Evolutionary conservation across 2,113 vertebrate genomes (phyloP), one percentile per base, ranked within the genome.

Genomic region (Channa argus): DNA sequence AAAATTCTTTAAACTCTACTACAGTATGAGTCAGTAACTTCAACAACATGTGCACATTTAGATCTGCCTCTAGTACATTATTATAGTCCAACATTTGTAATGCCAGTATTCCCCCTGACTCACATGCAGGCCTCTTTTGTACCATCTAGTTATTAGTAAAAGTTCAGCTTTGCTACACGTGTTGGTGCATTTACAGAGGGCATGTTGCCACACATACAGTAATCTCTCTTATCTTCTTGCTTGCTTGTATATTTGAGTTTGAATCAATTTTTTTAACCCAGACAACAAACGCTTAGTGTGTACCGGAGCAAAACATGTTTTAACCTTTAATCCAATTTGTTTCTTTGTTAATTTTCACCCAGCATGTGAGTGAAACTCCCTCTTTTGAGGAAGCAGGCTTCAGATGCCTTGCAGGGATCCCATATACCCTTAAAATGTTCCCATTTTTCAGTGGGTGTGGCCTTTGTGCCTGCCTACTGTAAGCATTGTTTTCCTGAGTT

Each of bases 321-420:
- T 36, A 55, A 64, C 70, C 80, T 78, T 49, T 11, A 66, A 43
- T 81, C 64, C 52, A 45, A 43, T 80, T 83, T 0, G 36, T 54
- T 73, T 83, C 54, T 75, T 81, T 89, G 63, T 80, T 71, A 1
- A 74, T 33, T 39, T 66, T 77, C 34, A 53, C 38, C 78, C 7
- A 0, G 63, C 66, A 63, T 77, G 71, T 63, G 66, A 80, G 61
- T 82, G 79, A 87, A 80, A 86, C 82, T 73, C 60, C 33, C 24
- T 67, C 38, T 36, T 74, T 36, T 71, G 2, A 74, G 46, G 47
- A 85, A 62, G 45, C 39, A 55, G 43, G 64, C 80, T 47, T 64
- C 50, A 13, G 45, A 4, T 77, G 43, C 74, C 72, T 66, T 65
- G 58, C 64, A 71, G 76, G 45, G 52, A 39, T 87, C 68, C 86